Evolutionary conservation across 2,113 vertebrate genomes (phyloP).

Genomic region (Cryptomyrus ogoouensis): DNA sequence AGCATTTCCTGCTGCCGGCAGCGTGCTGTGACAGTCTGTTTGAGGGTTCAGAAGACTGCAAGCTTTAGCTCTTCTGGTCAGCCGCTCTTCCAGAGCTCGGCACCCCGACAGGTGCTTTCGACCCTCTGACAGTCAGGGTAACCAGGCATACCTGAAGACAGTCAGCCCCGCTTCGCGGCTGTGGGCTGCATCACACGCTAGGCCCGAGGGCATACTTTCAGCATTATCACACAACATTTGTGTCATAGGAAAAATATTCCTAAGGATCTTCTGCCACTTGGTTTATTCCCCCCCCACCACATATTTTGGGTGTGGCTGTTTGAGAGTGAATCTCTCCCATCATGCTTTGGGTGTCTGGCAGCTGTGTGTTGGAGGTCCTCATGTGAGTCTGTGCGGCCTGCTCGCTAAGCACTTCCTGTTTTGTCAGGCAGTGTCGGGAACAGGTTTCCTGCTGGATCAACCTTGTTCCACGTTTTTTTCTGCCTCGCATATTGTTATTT

Average conservation of each 20-base stretch:
- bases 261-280: not conserved
- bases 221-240: not conserved
- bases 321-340: not conserved
- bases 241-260: not conserved
- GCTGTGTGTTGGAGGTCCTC: not conserved
- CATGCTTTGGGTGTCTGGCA: not conserved
- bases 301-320: not conserved
- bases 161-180: not conserved
- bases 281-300: not conserved
- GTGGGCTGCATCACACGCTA: not conserved
- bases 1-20: not conserved
- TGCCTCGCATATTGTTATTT: not conserved
- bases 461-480: not conserved
- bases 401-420: slow-evolving; percentile 2
- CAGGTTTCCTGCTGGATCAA: not conserved
- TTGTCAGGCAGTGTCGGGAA: not conserved
- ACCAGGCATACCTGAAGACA: not conserved
- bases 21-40: not conserved
- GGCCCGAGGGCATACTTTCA: not conserved
- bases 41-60: not conserved
- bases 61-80: not conserved
- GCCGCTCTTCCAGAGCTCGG: not conserved
- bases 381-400: not conserved
- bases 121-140: not conserved
- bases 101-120: not conserved